Conservation (phyloP, 2,797 vertebrate species). For the Nannoperca australis region DNA sequence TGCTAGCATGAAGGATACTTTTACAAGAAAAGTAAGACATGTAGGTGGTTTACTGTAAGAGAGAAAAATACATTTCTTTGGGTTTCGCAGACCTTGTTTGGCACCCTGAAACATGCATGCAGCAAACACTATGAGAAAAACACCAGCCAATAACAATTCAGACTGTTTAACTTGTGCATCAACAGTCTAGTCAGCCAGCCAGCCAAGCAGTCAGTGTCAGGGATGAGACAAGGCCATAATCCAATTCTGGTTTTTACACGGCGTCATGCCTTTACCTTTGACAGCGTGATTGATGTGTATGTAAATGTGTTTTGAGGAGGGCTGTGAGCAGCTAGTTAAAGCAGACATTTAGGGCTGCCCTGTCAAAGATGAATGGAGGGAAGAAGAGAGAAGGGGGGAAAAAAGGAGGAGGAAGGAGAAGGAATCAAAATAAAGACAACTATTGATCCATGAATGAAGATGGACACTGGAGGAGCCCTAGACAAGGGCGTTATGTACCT, state of each 20-base stretch:
- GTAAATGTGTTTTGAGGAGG: slow-evolving; percentile 85
- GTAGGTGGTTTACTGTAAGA: background rate
- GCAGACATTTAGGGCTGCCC: slow-evolving; percentile 79
- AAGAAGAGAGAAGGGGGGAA: slow-evolving; percentile 37
- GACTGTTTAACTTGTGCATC: slow-evolving; percentile 77
- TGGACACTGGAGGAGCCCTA: slow-evolving; percentile 74
- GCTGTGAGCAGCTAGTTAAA: slow-evolving; percentile 84
- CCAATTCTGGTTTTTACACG: slow-evolving; percentile 84
- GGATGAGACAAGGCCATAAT: slow-evolving; percentile 83
- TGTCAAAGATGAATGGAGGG: slow-evolving; percentile 75
- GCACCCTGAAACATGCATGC: slow-evolving; percentile 34
- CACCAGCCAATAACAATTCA: slow-evolving; percentile 69
- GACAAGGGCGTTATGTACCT: slow-evolving; percentile 79
- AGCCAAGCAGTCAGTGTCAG: slow-evolving; percentile 80
- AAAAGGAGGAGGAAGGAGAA: slow-evolving; percentile 52
- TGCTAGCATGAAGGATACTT: background rate
- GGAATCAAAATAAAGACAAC: slow-evolving; percentile 84
- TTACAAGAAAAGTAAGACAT: slow-evolving; percentile 2
- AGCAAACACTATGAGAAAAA: slow-evolving; percentile 45
- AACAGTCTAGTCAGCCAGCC: slow-evolving; percentile 78
- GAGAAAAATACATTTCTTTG: background rate
- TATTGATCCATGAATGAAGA: slow-evolving; percentile 86
- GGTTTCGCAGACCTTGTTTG: slow-evolving; percentile 11
- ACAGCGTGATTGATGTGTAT: slow-evolving; percentile 85
- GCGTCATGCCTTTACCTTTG: slow-evolving; percentile 83